phyloP scores from a whole-genome alignment of 2,113 vertebrate genomes.

The Ceyx margarethae region DNA sequence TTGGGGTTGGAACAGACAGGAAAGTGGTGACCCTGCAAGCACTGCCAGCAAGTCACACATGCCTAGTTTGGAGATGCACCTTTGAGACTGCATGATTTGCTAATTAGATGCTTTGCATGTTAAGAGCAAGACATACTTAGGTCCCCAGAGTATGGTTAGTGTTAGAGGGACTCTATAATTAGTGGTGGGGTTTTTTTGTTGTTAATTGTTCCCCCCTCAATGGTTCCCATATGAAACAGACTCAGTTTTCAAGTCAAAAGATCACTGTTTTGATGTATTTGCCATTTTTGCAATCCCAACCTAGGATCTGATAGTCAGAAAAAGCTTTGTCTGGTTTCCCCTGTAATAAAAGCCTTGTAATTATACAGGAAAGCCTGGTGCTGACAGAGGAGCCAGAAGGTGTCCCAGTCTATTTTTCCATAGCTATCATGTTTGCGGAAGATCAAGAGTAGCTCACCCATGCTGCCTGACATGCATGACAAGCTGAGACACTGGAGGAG shows the following conservation, averaged over 20 bases:
- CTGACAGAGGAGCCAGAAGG: not conserved
- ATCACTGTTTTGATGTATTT: not conserved
- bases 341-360: not conserved
- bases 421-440: not conserved
- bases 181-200: not conserved
- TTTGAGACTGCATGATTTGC: not conserved
- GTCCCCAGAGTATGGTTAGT: not conserved
- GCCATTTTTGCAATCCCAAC: not conserved
- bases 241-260: not conserved
- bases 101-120: not conserved
- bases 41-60: not conserved
- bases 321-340: not conserved
- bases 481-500: not conserved
- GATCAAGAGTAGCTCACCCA: not conserved
- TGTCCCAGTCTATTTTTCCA: not conserved
- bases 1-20: not conserved
- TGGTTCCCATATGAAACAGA: not conserved
- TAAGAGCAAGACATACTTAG: not conserved
- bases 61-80: not conserved
- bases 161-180: not conserved
- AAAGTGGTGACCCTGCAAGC: slow-evolving; percentile 5
- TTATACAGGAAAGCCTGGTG: not conserved
- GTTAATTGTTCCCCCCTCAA: not conserved
- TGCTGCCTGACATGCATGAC: not conserved
- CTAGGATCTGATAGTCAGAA: not conserved